phyloP scores from a whole-genome alignment of 1,140 invertebrate species.

The Drosophila tropicalis region DNA sequence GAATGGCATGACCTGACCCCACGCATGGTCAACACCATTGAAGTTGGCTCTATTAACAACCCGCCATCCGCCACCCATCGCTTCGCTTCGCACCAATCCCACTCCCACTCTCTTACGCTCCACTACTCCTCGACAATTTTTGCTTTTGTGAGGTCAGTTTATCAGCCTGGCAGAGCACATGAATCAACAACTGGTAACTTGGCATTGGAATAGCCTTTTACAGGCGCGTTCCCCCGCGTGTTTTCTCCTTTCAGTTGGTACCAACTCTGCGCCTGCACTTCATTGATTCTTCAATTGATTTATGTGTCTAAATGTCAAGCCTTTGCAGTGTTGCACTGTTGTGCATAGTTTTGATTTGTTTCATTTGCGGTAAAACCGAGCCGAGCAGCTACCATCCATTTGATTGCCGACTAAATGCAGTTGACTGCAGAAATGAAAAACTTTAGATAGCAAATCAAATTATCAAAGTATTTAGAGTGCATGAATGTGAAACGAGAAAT shows the following conservation, averaged over 20 bases:
- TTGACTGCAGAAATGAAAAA: no score
- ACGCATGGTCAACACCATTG: conserved; percentile 3
- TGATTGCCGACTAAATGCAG: no score
- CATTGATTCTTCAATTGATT: conserved; percentile 65
- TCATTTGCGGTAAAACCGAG: neutral
- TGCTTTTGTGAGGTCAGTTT: conserved; percentile 40
- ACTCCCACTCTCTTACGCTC: neutral
- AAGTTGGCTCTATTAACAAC: neutral
- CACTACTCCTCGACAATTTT: conserved; percentile 9
- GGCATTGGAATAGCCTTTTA: conserved; percentile 36
- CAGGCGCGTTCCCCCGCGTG: conserved; percentile 30
- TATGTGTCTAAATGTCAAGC: conserved; percentile 55
- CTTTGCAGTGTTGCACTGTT: conserved; percentile 39
- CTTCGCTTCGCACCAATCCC: no score
- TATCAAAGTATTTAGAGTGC: neutral
- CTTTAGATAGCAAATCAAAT: neutral
- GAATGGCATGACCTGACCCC: conserved; percentile 31
- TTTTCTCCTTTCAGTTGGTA: neutral
- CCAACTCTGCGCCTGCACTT: conserved; percentile 49
- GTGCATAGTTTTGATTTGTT: conserved; percentile 24
- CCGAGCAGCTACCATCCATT: neutral
- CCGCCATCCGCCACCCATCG: no score
- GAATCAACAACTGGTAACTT: conserved; percentile 35
- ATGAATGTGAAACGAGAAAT: neutral
- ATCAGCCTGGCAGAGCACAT: conserved; percentile 45